phyloP scores from a whole-genome alignment of 2,888 invertebrate genomes.

The Poecilobothrus nobilitatus region DNA sequence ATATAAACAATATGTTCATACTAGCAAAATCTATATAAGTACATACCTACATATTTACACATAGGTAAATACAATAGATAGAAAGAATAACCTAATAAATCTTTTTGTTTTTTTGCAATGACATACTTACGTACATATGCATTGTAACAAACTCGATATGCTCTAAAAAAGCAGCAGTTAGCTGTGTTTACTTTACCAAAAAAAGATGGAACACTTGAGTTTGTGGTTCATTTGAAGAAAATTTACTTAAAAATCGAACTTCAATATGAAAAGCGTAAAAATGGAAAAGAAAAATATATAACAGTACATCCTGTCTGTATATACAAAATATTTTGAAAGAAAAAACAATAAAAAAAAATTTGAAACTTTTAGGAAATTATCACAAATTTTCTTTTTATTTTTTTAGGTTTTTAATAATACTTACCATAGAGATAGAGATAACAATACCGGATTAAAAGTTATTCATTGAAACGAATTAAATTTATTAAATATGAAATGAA shows the following conservation, averaged over 20 bases:
- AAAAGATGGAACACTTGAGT: not conserved
- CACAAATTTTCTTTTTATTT: not conserved
- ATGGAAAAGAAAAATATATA: not conserved
- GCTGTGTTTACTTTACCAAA: not conserved
- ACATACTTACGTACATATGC: not conserved
- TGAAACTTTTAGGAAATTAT: constrained; percentile 4
- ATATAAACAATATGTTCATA: too few species aligned
- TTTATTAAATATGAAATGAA: too few species aligned
- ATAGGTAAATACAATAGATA: too few species aligned
- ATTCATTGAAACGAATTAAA: too few species aligned
- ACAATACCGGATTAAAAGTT: too few species aligned
- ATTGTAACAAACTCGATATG: not conserved
- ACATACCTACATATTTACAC: too few species aligned
- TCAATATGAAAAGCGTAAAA: not conserved
- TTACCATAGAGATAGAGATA: too few species aligned
- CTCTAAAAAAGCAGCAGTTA: not conserved
- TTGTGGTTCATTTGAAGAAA: not conserved
- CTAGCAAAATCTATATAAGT: too few species aligned
- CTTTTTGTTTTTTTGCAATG: not conserved
- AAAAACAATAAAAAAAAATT: too few species aligned
- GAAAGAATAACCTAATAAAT: not conserved
- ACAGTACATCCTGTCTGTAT: too few species aligned
- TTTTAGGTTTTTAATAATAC: too few species aligned
- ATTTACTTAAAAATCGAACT: not conserved
- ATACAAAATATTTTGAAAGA: too few species aligned